Evolutionary conservation across 2,113 vertebrate species (phyloP).

Genomic region (Neolamprologus ventralis): DNA sequence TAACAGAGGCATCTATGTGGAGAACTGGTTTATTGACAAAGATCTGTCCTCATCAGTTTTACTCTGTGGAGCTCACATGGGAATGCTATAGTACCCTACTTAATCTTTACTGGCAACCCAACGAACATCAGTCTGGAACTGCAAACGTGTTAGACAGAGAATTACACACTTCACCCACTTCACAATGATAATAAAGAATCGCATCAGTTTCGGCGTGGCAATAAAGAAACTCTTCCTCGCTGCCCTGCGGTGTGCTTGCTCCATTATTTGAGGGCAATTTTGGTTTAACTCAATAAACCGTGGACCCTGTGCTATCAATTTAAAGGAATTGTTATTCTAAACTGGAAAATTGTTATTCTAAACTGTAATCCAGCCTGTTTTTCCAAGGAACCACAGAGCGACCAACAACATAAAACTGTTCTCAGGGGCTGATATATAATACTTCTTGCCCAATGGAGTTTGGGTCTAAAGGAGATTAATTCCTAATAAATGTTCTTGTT

Average conservation of each 20-base stretch:
- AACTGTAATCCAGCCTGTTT: background rate
- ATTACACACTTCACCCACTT: background rate
- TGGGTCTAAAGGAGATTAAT: background rate
- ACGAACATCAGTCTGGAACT: background rate
- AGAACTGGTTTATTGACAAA: background rate
- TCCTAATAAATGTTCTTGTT: background rate
- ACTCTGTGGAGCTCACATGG: background rate
- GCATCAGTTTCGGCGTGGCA: background rate
- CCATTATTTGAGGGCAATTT: background rate
- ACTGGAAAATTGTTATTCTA: background rate
- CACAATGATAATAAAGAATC: background rate
- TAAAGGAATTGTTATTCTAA: background rate
- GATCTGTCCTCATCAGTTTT: background rate
- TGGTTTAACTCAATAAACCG: background rate
- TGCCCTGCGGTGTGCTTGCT: background rate
- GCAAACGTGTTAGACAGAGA: background rate
- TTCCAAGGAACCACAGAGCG: background rate
- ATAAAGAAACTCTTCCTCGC: background rate
- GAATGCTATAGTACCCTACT: rapidly evolving
- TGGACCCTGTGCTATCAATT: background rate
- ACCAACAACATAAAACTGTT: background rate
- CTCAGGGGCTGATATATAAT: background rate
- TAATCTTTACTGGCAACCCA: background rate
- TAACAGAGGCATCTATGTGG: background rate
- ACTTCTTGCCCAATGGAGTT: background rate